A percentile compares a stretch with the other conserved stretches of the same genome.
Evolutionary conservation across 2,888 invertebrate species (phyloP).

Genomic region (Drosophila merina): DNA sequence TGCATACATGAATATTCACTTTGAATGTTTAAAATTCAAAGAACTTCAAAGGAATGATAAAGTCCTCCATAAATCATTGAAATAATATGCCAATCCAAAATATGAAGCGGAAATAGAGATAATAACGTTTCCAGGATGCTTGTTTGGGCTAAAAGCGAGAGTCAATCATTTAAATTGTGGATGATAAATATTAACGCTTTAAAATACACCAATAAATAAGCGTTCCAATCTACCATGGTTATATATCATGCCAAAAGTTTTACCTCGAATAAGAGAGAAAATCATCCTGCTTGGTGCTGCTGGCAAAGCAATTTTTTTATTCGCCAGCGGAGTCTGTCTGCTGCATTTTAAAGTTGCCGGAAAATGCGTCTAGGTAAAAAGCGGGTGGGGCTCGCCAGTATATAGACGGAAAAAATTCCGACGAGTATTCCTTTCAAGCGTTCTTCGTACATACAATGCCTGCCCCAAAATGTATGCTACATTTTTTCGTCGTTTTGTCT

Average conservation of each 20-base stretch:
- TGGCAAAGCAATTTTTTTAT: slow-evolving; percentile 18
- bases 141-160: not conserved
- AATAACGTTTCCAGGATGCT: no score
- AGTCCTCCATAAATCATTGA: no score
- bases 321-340: slow-evolving; percentile 25
- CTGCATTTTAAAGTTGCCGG: slow-evolving; percentile 38
- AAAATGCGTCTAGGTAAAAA: not conserved
- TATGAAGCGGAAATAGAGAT: no score
- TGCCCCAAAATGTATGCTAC: slow-evolving; percentile 51
- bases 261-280: slow-evolving; percentile 45
- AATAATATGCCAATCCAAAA: no score
- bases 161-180: not conserved
- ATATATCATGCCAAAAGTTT: not conserved
- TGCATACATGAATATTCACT: not conserved
- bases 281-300: slow-evolving; percentile 13
- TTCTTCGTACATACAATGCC: slow-evolving; percentile 21
- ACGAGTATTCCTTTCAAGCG: slow-evolving; percentile 21
- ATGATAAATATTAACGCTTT: not conserved
- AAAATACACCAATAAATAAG: not conserved
- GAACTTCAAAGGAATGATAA: not conserved
- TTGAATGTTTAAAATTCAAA: not conserved
- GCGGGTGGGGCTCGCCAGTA: not conserved
- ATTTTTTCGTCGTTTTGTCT: slow-evolving; percentile 27
- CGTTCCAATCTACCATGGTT: no score
- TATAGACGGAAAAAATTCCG: slow-evolving; percentile 21